Base-by-base conservation (phyloP, 2,888 invertebrate species). In the Gymnosoma rotundatum region DNA sequence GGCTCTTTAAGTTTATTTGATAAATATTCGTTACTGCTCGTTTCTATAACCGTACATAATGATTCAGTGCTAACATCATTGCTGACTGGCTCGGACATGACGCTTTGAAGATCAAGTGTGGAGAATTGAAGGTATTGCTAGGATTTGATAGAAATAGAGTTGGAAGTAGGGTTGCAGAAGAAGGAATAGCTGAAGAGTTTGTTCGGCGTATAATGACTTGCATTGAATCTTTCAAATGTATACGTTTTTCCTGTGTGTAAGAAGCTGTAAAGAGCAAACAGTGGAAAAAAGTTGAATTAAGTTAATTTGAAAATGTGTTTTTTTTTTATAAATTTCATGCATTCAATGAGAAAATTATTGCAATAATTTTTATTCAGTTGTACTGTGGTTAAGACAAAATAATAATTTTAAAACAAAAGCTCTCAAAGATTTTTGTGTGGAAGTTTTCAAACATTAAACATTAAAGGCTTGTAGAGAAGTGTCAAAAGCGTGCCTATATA, bases 51-150 rank as follows among this genome's bases (percentile, higher is more conserved):
- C 54, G 84, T 86, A 85, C 86, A 87, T 86, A 87, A 87, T 86
- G 88, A 83, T 86, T 87, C 86, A 54, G 86, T 83, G 82, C 85
- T 88, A 72, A 85, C 86, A 78, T 87, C 87, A 85, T 87, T 87
- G 81, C 85, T 85, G 76, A 88, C 87, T 82, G 88, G 82, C 72
- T 90, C 89, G 87, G 90, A 90, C 90, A 90, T 90, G 81, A 70
- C 84, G 81, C 76, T 70, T 84, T 14, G 20, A 36, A 45, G 73
- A 20, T 81, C 36, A 69, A 14, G 32, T 21, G 20, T 45, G 16
- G 14, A 69, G 64, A 79, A 63, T 10, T 67, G n/a, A 63, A 72
- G 50, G 61, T 72, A 12, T 75, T 54, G 20, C 58, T 50, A 69
- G 73, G 50, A 21, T 45, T 32, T 52, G 79, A 48, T 25, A 66